A percentile compares a stretch with the other conserved stretches of the same genome.
These are phyloP conservation scores for Eumeta japonica DNA, from an alignment of 1,140 invertebrate genomes.

Conservation along the genomic window DNA sequence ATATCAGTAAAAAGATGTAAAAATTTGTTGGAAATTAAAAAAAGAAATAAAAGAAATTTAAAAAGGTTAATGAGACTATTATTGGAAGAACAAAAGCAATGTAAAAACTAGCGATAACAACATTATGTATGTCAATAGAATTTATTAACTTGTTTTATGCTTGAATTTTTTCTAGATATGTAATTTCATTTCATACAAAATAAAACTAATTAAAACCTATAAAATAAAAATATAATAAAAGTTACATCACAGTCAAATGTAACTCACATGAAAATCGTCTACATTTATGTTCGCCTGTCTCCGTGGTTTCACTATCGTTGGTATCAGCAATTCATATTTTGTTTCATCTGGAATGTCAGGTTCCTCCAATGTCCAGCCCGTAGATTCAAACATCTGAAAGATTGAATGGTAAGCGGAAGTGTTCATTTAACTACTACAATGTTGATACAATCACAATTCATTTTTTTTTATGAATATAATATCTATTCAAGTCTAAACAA, in stretches of 20 bases:
- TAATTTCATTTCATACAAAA: background rate
- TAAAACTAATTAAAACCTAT: background rate
- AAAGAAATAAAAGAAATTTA: no score
- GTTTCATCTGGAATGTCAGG: constrained; percentile 68
- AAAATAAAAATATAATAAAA: background rate
- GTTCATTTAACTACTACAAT: background rate
- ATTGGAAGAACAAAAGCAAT: no score
- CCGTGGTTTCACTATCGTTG: constrained; percentile 73
- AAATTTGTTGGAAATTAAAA: no score
- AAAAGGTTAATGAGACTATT: no score
- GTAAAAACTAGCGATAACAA: no score
- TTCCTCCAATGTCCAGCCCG: constrained; percentile 79
- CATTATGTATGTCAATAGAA: no score
- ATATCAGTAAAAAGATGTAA: no score
- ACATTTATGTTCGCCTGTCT: constrained; percentile 41
- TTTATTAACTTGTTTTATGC: no score
- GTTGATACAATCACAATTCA: background rate
- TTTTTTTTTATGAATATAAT: background rate
- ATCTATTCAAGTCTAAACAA: background rate
- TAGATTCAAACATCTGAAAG: constrained; percentile 76
- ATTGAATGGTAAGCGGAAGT: background rate
- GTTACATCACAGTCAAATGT: background rate
- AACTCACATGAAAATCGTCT: constrained; percentile 40
- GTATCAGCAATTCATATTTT: constrained; percentile 76
- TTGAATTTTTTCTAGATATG: no score